Conservation (phyloP, 35 echinoderm and acorn worm species). For the Hemicentrotus pulcherrimus region DNA sequence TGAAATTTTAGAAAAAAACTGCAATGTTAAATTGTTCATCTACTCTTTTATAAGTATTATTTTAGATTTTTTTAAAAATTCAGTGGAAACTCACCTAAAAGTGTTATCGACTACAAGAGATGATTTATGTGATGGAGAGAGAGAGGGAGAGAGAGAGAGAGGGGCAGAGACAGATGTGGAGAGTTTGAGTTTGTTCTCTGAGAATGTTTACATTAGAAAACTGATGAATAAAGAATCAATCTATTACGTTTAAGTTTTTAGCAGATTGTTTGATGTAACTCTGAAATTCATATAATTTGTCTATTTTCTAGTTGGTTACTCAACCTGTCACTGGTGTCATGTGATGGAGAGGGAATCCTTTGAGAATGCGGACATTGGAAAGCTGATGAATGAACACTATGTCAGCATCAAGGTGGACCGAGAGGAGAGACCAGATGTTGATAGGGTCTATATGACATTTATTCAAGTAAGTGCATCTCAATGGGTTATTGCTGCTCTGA, state of each 20-base stretch:
- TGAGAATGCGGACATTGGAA: conserved; percentile 89
- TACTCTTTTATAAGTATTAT: too few relatives aligned
- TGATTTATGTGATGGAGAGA: too few relatives aligned
- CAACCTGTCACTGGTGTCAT: conserved; percentile 98
- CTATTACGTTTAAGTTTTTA: not conserved
- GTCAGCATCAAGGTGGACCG: conserved; percentile 97
- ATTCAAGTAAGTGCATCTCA: conserved; percentile 71
- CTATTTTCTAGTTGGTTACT: conserved; percentile 86
- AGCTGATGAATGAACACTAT: conserved; percentile 95
- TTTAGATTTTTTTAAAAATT: too few relatives aligned
- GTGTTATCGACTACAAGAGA: too few relatives aligned
- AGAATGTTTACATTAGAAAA: too few relatives aligned
- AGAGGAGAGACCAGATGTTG: conserved; percentile 96
- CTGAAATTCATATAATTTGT: not conserved
- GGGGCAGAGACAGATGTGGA: too few relatives aligned
- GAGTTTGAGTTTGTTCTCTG: too few relatives aligned
- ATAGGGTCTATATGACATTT: conserved; percentile 98
- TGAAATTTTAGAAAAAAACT: too few relatives aligned
- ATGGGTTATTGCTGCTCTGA: too few relatives aligned
- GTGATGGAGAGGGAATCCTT: conserved; percentile 97
- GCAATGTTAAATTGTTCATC: too few relatives aligned
- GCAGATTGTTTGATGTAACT: not conserved
- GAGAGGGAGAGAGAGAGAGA: too few relatives aligned
- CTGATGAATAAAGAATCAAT: not conserved
- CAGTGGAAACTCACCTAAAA: too few relatives aligned